Evolutionary conservation across 2,113 vertebrate genomes (phyloP).

Genomic region (Pseudolaguvia tuberculata): DNA sequence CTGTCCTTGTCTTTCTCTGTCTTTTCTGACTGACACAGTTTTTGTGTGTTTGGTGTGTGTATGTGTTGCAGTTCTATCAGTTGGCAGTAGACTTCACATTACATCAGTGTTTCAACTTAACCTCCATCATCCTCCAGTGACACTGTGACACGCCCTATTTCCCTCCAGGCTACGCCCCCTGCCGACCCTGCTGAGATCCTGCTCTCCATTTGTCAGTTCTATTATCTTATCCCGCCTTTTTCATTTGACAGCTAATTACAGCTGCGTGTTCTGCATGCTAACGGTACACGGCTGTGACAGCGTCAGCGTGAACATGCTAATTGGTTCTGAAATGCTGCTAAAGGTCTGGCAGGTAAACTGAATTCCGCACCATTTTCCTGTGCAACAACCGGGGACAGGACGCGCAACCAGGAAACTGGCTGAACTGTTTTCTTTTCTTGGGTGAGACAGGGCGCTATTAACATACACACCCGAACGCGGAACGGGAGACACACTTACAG

Average conservation of each 20-base stretch:
- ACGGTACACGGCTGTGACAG: conserved; percentile 35
- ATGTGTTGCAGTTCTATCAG: not conserved
- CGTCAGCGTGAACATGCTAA: conserved; percentile 43
- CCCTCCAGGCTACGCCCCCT: not conserved
- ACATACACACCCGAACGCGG: not conserved
- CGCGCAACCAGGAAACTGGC: not conserved
- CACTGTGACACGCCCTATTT: not conserved
- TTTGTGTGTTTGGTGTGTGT: not conserved
- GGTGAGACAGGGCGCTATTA: conserved; percentile 10
- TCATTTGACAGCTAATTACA: conserved; percentile 31
- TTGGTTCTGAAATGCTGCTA: conserved; percentile 48
- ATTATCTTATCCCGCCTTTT: conserved; percentile 27
- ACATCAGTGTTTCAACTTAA: not conserved
- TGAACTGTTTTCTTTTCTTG: not conserved
- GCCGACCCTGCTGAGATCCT: not conserved
- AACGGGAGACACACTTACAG: conserved; percentile 23
- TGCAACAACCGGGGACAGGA: not conserved
- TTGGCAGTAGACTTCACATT: not conserved
- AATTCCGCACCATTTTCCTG: not conserved
- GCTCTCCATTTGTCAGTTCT: conserved; percentile 15
- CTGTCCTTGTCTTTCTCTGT: no score
- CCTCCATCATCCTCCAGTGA: not conserved
- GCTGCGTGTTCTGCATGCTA: conserved; percentile 2
- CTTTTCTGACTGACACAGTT: no score
- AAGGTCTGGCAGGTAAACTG: conserved; percentile 21